Conservation (phyloP, 1,140 invertebrate species). For the Pogonognathellus flavescens region DNA sequence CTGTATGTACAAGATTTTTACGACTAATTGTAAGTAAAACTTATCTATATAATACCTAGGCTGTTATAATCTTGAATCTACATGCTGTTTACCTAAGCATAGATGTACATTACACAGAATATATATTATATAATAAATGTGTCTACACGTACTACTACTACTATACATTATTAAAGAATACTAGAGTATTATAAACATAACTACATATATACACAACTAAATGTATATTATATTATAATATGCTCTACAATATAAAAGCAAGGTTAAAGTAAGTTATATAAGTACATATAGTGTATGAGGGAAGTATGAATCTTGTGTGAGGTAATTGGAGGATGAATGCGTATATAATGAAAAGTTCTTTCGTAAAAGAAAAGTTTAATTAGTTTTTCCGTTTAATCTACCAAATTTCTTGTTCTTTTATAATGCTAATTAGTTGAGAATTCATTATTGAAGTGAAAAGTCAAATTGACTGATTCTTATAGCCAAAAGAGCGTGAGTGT, state of each 20-base stretch:
- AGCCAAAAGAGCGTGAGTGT: neutral
- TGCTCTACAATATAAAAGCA: too few relatives aligned
- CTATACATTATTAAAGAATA: slow-evolving; percentile 6
- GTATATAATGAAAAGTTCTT: too few relatives aligned
- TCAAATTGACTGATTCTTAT: neutral
- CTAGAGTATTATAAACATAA: neutral
- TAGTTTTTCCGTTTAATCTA: too few relatives aligned
- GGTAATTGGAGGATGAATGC: too few relatives aligned
- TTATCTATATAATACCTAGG: neutral
- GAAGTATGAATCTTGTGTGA: too few relatives aligned
- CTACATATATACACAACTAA: neutral
- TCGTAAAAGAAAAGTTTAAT: too few relatives aligned
- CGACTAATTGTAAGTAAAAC: slow-evolving; percentile 10
- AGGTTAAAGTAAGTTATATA: too few relatives aligned
- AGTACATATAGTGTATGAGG: too few relatives aligned
- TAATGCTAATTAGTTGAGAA: neutral
- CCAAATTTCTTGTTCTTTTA: too few relatives aligned
- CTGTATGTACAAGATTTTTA: slow-evolving; percentile 49
- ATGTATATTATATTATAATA: too few relatives aligned
- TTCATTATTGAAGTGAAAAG: neutral
- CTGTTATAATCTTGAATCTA: neutral
- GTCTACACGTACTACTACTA: slow-evolving; percentile 24
- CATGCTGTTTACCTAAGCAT: slow-evolving; percentile 2
- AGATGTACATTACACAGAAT: slow-evolving; percentile 36
- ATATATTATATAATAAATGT: slow-evolving; percentile 50